phyloP scores from a whole-genome alignment of 2,113 vertebrate species.

The Prolemur simus region DNA sequence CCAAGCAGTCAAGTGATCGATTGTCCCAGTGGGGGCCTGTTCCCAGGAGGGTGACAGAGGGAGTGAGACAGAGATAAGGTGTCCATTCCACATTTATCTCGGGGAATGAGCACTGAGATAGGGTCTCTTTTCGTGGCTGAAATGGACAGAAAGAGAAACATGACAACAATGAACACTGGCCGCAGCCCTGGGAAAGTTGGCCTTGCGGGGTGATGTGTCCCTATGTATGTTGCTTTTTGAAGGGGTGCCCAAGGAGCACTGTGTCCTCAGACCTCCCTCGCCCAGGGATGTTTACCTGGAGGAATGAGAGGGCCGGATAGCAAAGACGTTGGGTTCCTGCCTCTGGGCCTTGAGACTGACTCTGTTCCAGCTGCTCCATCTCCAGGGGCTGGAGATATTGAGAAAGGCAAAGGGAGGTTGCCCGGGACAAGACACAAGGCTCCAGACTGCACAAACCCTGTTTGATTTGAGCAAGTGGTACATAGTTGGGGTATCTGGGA shows the following conservation, averaged over 20 bases:
- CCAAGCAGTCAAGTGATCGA: not conserved
- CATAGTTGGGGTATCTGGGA: accelerated
- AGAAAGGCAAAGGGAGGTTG: not conserved
- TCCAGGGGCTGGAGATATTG: not conserved
- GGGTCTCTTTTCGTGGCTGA: accelerated
- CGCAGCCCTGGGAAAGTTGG: not conserved
- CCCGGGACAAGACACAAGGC: not conserved
- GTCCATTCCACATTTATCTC: constrained; percentile 45
- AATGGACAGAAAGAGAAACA: constrained; percentile 26
- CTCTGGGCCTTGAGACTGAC: not conserved
- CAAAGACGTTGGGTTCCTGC: not conserved
- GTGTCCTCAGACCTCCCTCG: not conserved
- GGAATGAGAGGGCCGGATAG: not conserved
- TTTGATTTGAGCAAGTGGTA: not conserved
- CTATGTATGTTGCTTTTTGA: not conserved
- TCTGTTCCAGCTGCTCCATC: not conserved
- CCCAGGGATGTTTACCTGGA: not conserved
- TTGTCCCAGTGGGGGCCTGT: not conserved
- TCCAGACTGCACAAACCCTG: not conserved
- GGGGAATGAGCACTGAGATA: not conserved
- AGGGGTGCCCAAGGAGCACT: not conserved
- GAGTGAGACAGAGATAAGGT: constrained; percentile 12
- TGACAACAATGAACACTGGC: constrained; percentile 2
- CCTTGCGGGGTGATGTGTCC: not conserved
- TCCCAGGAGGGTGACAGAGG: not conserved